Evolutionary conservation across 1,140 invertebrate species (phyloP).

Genomic region (Harpegnathos saltator): DNA sequence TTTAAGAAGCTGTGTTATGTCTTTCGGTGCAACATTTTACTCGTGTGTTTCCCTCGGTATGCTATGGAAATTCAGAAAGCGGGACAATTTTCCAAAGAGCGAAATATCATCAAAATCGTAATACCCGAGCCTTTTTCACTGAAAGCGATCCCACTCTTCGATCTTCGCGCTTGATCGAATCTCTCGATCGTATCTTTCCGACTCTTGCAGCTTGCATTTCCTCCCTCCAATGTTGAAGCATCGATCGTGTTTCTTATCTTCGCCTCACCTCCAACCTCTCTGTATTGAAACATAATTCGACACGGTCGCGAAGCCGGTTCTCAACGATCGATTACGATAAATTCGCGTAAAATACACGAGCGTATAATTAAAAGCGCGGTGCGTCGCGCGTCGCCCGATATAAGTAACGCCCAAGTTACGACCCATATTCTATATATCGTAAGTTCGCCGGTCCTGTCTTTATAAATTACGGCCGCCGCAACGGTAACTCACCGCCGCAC

Average conservation of each 20-base stretch:
- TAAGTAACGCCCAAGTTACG: conserved; percentile 57
- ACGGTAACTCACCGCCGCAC: conserved; percentile 58
- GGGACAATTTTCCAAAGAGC: too few relatives aligned
- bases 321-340: conserved; percentile 56
- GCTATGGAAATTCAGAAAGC: too few relatives aligned
- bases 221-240: neutral
- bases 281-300: conserved; percentile 30
- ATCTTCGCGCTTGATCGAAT: conserved; percentile 7
- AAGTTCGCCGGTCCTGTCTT: conserved; percentile 54
- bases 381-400: neutral
- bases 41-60: too few relatives aligned
- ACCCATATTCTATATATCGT: conserved; percentile 56
- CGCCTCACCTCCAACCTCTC: neutral
- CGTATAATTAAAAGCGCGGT: conserved; percentile 26
- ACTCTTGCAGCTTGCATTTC: neutral
- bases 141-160: neutral
- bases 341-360: conserved; percentile 40
- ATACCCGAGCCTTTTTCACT: too few relatives aligned
- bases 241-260: conserved; percentile 1
- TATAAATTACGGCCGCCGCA: conserved; percentile 62
- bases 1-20: neutral
- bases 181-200: neutral
- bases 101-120: too few relatives aligned
- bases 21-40: neutral
- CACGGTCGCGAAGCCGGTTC: conserved; percentile 18